Evolutionary conservation across 2,888 invertebrate genomes (phyloP), one percentile per base, ranked within the genome.

Genomic region (Pheosia gnoma): DNA sequence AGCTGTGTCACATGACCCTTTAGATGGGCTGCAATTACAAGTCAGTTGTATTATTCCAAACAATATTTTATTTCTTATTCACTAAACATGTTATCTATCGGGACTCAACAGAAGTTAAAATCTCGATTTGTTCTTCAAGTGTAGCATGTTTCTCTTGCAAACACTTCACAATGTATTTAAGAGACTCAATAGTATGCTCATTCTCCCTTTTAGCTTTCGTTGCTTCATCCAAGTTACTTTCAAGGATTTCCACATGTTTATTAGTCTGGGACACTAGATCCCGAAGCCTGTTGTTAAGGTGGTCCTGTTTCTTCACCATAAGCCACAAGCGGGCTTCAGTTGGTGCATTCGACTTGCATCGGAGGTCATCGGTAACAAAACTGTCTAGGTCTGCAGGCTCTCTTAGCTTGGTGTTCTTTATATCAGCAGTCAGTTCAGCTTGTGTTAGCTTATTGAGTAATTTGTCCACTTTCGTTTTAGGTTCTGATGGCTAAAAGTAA

Each of bases 41-140:
- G 25, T 25, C 25, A 25, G 25, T 25, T 25, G 9, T 9, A 43
- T 8, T 43, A 43, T 43, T 43, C 43, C 9, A 43, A 43, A 43
- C n/a, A 38, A 38, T 37, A 59, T 37, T 25, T 60, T 54, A 41
- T 57, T 54, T 54, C 43, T 56, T 56, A 62, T 54, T 41, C n/a
- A 11, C 9, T 52, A 11, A 43, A 11, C 5, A 1, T 55, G 37
- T 66, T 86, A 90, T 74, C 90, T 83, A 61, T 25, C 25, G 25
- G 25, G 92, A 83, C 72, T 93, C 93, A 45, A 93, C 87, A 65
- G 90, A 82, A 66, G 91, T 88, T 60, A 93, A 72, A 62, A 93
- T 92, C 79, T 93, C 91, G 69, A 93, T 87, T 77, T 93, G 92
- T 74, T 93, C 93, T 65, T 93, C 93, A 61, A 90, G 81, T 41